A percentile compares a stretch with the other conserved stretches of the same genome.
These are phyloP conservation scores for Bactericera cockerelli DNA, from an alignment of 1,140 invertebrate species.

Conservation along the genomic window DNA sequence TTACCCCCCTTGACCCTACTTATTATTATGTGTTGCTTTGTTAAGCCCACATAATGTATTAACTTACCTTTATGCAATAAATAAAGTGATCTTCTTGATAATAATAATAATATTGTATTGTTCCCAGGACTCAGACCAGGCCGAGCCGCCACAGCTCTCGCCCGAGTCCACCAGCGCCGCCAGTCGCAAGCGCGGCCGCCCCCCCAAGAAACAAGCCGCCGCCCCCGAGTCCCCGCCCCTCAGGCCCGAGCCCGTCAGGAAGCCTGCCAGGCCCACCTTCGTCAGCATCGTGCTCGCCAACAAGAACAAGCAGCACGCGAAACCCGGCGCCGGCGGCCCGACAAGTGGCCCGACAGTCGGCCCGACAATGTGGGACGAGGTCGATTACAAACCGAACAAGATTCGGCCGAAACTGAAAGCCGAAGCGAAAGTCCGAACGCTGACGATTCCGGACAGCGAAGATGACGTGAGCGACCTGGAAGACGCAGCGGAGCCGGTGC, in stretches of 20 bases:
- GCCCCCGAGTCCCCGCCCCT: constrained; percentile 46
- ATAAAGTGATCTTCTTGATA: too few relatives aligned
- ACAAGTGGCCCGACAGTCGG: too few relatives aligned
- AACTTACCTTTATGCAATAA: too few relatives aligned
- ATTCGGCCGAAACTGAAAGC: constrained; percentile 24
- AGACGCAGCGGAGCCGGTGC: background rate
- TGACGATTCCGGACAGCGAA: background rate
- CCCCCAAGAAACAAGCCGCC: constrained; percentile 48
- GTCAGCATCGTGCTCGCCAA: constrained; percentile 42
- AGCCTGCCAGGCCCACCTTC: constrained; percentile 39
- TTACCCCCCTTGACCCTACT: too few relatives aligned
- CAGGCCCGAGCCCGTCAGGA: constrained; percentile 6
- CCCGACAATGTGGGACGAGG: background rate
- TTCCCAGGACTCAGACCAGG: background rate
- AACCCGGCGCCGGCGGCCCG: background rate
- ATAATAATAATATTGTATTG: too few relatives aligned
- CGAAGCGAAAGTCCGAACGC: constrained; percentile 22
- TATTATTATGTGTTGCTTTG: too few relatives aligned
- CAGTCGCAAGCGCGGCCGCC: constrained; percentile 67
- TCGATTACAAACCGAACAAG: constrained; percentile 20
- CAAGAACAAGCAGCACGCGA: constrained; percentile 5
- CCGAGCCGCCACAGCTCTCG: constrained; percentile 4
- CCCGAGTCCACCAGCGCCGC: constrained; percentile 42
- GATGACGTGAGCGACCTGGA: background rate
- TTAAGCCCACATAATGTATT: too few relatives aligned